phyloP scores from a whole-genome alignment of 2,888 invertebrate genomes.

The Altica lythri region DNA sequence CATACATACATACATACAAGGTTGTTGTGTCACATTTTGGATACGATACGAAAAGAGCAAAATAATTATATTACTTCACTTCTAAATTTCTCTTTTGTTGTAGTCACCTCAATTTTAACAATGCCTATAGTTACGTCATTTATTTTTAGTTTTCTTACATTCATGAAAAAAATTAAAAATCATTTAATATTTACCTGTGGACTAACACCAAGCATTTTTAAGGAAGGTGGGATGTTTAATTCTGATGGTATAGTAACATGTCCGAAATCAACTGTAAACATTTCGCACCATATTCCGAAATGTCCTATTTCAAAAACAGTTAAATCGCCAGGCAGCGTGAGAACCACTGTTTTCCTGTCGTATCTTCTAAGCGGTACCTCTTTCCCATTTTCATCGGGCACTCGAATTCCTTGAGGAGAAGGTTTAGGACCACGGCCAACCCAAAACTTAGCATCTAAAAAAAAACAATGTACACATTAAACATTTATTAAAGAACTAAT shows the following conservation, averaged over 20 bases:
- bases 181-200: slow-evolving; percentile 75
- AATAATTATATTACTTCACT: no score
- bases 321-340: slow-evolving; percentile 85
- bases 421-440: slow-evolving; percentile 83
- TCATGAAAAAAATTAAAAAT: background rate
- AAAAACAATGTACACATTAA: background rate
- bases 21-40: no score
- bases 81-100: no score
- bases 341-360: slow-evolving; percentile 84
- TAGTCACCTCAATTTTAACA: no score
- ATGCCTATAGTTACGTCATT: no score
- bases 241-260: slow-evolving; percentile 77
- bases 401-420: slow-evolving; percentile 79
- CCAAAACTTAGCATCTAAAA: slow-evolving; percentile 91
- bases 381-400: slow-evolving; percentile 91
- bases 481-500: no score
- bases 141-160: no score
- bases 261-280: slow-evolving; percentile 91
- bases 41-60: no score
- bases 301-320: slow-evolving; percentile 92
- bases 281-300: slow-evolving; percentile 92
- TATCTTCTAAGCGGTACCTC: slow-evolving; percentile 78
- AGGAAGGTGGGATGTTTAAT: slow-evolving; percentile 85
- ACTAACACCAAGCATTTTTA: slow-evolving; percentile 91
- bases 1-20: no score